These are phyloP conservation scores for Scatophagus argus DNA, from an alignment of 2,113 vertebrate species.

Conservation along the genomic window DNA sequence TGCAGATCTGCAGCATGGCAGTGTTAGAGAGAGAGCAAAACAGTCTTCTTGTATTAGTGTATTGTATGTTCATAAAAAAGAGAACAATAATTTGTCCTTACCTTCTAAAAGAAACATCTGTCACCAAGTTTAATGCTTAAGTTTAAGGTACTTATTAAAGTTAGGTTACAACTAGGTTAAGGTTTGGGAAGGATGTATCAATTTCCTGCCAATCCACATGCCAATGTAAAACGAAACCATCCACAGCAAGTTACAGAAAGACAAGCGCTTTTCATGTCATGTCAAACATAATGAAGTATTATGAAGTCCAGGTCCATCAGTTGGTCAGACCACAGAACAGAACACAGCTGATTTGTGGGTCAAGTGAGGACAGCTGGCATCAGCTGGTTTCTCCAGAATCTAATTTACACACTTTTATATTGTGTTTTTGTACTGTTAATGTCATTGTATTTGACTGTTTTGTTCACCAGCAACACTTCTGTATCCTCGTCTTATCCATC, in stretches of 20 bases:
- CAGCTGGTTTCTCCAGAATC: conserved; percentile 46
- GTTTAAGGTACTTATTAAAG: not conserved
- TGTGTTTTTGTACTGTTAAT: conserved; percentile 30
- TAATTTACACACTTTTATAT: conserved; percentile 60
- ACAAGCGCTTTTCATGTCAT: conserved; percentile 25
- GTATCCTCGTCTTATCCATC: too few relatives aligned
- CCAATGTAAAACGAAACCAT: conserved; percentile 46
- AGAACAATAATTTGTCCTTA: not conserved
- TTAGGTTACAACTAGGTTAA: not conserved
- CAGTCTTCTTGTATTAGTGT: not conserved
- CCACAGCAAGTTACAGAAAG: conserved; percentile 29
- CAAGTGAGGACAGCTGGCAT: conserved; percentile 66
- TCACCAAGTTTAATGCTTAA: not conserved
- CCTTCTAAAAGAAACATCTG: not conserved
- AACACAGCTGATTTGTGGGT: conserved; percentile 52
- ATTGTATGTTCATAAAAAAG: not conserved
- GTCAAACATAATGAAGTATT: conserved; percentile 50
- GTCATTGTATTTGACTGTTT: conserved; percentile 38
- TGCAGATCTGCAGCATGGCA: conserved; percentile 7
- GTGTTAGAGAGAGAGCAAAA: not conserved
- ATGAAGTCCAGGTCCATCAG: conserved; percentile 50
- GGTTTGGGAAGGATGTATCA: not conserved
- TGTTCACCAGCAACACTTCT: conserved; percentile 44
- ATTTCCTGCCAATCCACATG: conserved; percentile 18
- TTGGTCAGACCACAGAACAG: conserved; percentile 30